Percentiles rank a stretch among this genome's conserved stretches.
These are phyloP conservation scores for Ptychochromis oligacanthus DNA, from an alignment of 2,113 vertebrate species.

Conservation along the genomic window DNA sequence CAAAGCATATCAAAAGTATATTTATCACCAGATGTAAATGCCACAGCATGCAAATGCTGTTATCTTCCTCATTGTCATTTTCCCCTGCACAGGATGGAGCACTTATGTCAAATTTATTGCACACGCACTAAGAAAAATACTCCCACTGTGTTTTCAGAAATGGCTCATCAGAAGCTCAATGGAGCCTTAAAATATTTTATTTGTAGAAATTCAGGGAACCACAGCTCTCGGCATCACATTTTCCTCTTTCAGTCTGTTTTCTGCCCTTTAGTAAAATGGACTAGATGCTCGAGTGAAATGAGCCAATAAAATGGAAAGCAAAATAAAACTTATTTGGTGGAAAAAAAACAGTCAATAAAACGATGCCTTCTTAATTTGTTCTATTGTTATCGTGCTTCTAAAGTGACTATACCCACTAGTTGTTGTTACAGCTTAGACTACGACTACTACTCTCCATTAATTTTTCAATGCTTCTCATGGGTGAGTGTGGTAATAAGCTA, in stretches of 20 bases:
- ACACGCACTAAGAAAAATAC: not conserved
- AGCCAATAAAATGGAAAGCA: not conserved
- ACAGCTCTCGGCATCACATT: not conserved
- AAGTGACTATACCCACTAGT: not conserved
- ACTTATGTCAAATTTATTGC: constrained; percentile 39
- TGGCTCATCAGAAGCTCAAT: constrained; percentile 2
- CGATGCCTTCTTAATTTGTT: not conserved
- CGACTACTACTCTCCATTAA: not conserved
- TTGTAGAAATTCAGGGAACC: not conserved
- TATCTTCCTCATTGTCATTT: not conserved
- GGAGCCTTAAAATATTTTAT: constrained; percentile 20
- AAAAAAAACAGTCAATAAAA: not conserved
- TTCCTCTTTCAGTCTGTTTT: not conserved
- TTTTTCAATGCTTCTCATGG: not conserved
- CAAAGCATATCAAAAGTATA: constrained; percentile 50
- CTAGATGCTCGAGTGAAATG: not conserved
- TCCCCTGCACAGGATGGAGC: constrained; percentile 9
- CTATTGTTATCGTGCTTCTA: not conserved
- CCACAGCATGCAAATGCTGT: constrained; percentile 62
- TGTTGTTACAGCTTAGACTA: not conserved
- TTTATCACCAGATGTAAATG: constrained; percentile 59
- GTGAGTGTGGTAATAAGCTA: not conserved
- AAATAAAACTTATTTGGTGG: not conserved
- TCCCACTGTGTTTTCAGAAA: not conserved
- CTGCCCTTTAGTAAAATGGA: not conserved